A percentile compares a stretch with the other conserved stretches of the same genome.
Evolutionary conservation across 2,888 invertebrate genomes (phyloP).

Genomic region (Junonia oenone): DNA sequence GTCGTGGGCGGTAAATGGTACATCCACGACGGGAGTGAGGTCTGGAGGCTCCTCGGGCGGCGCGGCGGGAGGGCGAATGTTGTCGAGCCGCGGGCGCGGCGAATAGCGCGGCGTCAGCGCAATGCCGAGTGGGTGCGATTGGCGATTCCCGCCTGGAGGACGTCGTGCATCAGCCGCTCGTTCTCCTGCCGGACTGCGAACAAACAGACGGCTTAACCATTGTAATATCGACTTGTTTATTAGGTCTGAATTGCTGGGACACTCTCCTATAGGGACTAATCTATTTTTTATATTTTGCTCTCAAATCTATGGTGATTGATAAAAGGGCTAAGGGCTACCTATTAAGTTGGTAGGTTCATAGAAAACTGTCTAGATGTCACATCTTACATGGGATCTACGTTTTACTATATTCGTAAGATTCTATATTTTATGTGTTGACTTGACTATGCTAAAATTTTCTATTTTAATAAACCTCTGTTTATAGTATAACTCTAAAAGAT

Average conservation of each 20-base stretch:
- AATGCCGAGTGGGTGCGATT: slow-evolving; percentile 79
- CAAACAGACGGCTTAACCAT: slow-evolving; percentile 63
- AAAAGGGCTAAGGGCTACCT: neutral
- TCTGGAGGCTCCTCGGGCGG: slow-evolving; percentile 66
- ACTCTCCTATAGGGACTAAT: neutral
- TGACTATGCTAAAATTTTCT: neutral
- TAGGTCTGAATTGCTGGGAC: neutral
- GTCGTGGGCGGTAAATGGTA: slow-evolving; percentile 21
- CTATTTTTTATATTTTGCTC: neutral
- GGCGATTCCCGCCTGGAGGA: slow-evolving; percentile 81
- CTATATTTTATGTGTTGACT: neutral
- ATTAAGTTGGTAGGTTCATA: neutral
- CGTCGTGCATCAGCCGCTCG: slow-evolving; percentile 90
- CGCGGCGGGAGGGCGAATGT: slow-evolving; percentile 69
- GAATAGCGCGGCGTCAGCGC: slow-evolving; percentile 78
- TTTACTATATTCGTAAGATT: neutral
- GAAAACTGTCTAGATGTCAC: neutral
- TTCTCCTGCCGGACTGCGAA: slow-evolving; percentile 92
- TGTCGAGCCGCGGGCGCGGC: slow-evolving; percentile 69
- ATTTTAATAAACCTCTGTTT: neutral
- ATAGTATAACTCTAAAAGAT: neutral
- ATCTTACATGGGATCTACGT: neutral
- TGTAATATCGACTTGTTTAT: slow-evolving; percentile 9
- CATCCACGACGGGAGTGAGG: slow-evolving; percentile 34
- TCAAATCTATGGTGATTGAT: neutral